Evolutionary conservation across 2,797 vertebrate genomes (phyloP).

Genomic region (Muscicapa comitata): DNA sequence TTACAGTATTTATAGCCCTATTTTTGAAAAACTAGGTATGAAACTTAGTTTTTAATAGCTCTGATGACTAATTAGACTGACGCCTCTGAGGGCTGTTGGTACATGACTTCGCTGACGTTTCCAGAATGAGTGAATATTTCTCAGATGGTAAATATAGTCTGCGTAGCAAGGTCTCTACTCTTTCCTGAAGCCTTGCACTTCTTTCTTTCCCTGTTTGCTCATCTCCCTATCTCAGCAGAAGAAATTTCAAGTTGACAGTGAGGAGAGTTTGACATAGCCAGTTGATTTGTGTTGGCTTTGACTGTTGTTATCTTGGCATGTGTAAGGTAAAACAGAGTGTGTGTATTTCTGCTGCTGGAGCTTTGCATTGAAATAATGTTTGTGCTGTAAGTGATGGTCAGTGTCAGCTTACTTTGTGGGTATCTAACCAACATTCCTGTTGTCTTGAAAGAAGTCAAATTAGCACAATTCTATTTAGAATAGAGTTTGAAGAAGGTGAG

Average conservation of each 20-base stretch:
- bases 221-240: neutral
- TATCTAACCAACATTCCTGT: neutral
- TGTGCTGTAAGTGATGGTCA: neutral
- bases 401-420: neutral
- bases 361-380: neutral
- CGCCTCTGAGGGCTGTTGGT: neutral
- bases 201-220: neutral
- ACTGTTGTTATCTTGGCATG: neutral
- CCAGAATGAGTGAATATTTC: neutral
- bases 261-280: neutral
- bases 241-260: neutral
- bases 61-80: neutral
- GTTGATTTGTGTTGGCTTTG: neutral
- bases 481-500: neutral
- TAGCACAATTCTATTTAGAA: neutral
- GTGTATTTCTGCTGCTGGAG: neutral
- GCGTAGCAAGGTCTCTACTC: neutral
- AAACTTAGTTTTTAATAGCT: neutral
- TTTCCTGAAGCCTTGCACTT: neutral
- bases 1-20: neutral
- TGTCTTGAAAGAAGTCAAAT: neutral
- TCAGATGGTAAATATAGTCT: neutral
- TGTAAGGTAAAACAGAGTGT: neutral
- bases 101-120: neutral
- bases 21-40: neutral